Evolutionary conservation across 2,113 vertebrate species (phyloP).

Genomic region (Charina bottae): DNA sequence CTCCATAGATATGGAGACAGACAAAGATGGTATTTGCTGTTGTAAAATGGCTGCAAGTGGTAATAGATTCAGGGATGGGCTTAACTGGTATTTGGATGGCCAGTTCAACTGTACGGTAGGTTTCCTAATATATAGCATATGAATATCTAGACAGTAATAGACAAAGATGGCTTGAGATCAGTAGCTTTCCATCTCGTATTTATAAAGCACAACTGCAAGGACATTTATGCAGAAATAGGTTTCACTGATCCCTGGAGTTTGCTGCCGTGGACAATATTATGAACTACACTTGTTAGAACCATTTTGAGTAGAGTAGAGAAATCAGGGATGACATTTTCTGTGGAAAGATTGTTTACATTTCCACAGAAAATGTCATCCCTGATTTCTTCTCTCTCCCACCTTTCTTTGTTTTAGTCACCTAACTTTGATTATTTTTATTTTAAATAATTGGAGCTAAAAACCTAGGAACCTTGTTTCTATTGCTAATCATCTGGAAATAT

Average conservation of each 20-base stretch:
- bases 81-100: not conserved
- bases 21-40: constrained; percentile 23
- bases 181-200: not conserved
- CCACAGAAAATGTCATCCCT: too few relatives aligned
- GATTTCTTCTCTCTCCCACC: too few relatives aligned
- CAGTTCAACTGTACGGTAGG: not conserved
- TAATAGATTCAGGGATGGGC: too few relatives aligned
- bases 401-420: too few relatives aligned
- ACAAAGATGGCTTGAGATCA: not conserved
- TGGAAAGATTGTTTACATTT: too few relatives aligned
- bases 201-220: too few relatives aligned
- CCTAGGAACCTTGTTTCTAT: not conserved
- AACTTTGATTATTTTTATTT: not conserved
- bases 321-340: too few relatives aligned
- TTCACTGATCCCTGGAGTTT: not conserved
- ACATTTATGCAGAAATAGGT: not conserved
- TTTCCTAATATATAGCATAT: not conserved
- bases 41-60: constrained; percentile 22
- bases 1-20: not conserved
- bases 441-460: not conserved
- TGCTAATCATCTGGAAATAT: not conserved
- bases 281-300: too few relatives aligned
- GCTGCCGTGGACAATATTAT: not conserved
- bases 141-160: not conserved
- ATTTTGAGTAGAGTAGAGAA: too few relatives aligned